Conservation (phyloP, 2,888 invertebrate species). For the Gandaritis pyraliata region DNA sequence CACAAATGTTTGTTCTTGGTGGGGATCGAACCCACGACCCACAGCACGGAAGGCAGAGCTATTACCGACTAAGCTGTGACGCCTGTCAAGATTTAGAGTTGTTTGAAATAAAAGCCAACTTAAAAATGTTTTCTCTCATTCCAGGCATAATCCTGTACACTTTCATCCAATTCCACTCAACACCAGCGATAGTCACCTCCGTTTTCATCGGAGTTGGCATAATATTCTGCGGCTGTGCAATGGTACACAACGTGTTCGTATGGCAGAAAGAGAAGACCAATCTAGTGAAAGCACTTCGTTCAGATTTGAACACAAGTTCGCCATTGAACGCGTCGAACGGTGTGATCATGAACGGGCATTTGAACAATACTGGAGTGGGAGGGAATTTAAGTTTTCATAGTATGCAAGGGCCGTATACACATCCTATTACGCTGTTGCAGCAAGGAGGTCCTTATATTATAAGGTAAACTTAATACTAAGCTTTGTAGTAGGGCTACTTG, state of each 20-base stretch:
- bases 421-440: constrained; percentile 77
- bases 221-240: constrained; percentile 95
- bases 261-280: constrained; percentile 97
- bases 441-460: constrained; percentile 85
- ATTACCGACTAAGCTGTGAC: too few relatives aligned
- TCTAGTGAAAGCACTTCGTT: constrained; percentile 87
- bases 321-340: constrained; percentile 70
- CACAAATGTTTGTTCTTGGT: too few relatives aligned
- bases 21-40: too few relatives aligned
- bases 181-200: constrained; percentile 95
- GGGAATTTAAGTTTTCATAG: constrained; percentile 75
- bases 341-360: constrained; percentile 70
- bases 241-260: constrained; percentile 97
- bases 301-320: constrained; percentile 62
- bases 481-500: too few relatives aligned
- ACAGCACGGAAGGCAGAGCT: too few relatives aligned
- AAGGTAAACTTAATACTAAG: constrained; percentile 68
- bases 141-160: constrained; percentile 96
- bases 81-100: too few relatives aligned
- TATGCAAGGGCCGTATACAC: constrained; percentile 68
- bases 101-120: too few relatives aligned
- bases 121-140: constrained; percentile 54
- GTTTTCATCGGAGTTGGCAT: constrained; percentile 95
- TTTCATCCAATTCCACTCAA: constrained; percentile 95
- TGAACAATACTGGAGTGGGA: constrained; percentile 66